These are phyloP conservation scores for Drosophila longiperda DNA, from an alignment of 2,888 invertebrate genomes.

Conservation along the genomic window DNA sequence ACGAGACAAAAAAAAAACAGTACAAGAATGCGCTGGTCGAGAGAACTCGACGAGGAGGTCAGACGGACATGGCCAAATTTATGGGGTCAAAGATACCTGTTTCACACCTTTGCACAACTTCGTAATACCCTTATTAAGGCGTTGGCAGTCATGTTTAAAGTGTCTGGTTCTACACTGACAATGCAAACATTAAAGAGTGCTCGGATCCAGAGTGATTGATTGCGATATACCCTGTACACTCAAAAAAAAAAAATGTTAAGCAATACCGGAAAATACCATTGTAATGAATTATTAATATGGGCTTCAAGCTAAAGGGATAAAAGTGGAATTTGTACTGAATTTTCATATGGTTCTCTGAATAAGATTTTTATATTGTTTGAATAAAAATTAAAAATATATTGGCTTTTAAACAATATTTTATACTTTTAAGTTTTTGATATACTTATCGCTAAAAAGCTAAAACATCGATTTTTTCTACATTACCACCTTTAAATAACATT, in stretches of 20 bases:
- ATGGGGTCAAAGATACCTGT: not conserved
- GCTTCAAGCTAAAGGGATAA: not conserved
- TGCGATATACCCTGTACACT: conserved; percentile 21
- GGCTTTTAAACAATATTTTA: not conserved
- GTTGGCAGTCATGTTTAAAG: conserved; percentile 19
- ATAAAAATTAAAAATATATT: not conserved
- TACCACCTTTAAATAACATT: not conserved
- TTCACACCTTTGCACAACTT: not conserved
- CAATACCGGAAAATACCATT: not conserved
- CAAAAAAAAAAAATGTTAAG: not conserved
- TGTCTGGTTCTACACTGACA: conserved; percentile 41
- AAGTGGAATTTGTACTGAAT: not conserved
- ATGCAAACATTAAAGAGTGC: conserved; percentile 21
- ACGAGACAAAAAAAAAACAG: not conserved
- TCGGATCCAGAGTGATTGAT: conserved; percentile 48
- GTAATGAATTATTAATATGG: not conserved
- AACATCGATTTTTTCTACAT: not conserved
- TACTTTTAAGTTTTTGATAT: not conserved
- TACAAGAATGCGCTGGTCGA: not conserved
- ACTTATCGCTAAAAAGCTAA: not conserved
- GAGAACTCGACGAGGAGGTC: not conserved
- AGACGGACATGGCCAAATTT: not conserved
- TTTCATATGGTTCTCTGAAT: not conserved
- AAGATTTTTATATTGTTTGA: not conserved
- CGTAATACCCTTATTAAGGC: not conserved